A percentile compares a stretch with the other conserved stretches of the same genome.
Evolutionary conservation across 2,888 invertebrate species (phyloP).

Genomic region (Eupithecia subumbrata): DNA sequence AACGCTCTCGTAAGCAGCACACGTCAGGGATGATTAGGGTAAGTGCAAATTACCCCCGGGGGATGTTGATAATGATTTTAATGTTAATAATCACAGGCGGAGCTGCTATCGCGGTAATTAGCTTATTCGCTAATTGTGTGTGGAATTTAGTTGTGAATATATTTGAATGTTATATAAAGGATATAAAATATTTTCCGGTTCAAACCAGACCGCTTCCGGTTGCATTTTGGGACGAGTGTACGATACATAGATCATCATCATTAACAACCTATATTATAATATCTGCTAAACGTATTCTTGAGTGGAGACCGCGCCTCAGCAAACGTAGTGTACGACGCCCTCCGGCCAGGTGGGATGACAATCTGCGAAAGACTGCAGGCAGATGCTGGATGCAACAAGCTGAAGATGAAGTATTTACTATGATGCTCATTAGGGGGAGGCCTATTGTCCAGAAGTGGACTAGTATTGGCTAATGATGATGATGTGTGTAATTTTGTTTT

Average conservation of each 20-base stretch:
- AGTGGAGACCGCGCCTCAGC: too few species aligned
- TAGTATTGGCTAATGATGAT: not conserved
- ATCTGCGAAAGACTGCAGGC: not conserved
- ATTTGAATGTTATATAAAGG: not conserved
- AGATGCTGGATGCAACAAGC: not conserved
- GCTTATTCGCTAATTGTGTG: not conserved
- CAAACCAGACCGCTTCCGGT: not conserved
- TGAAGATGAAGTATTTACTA: not conserved
- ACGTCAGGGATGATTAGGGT: slow-evolving; percentile 41
- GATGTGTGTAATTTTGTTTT: not conserved
- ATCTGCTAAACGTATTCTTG: too few species aligned
- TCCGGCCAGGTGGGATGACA: too few species aligned
- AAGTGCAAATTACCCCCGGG: slow-evolving; percentile 21
- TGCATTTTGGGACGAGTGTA: not conserved
- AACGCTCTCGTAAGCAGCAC: slow-evolving; percentile 13
- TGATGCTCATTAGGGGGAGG: too few species aligned
- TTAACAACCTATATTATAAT: too few species aligned
- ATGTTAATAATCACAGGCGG: slow-evolving; percentile 20
- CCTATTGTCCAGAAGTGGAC: not conserved
- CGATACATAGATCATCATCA: too few species aligned
- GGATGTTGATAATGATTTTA: slow-evolving; percentile 25
- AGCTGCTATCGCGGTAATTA: slow-evolving; percentile 16
- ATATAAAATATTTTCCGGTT: not conserved
- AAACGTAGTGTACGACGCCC: too few species aligned
- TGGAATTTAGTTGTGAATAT: not conserved